phyloP scores from a whole-genome alignment of 2,797 vertebrate species.

The Denticeps clupeoides region DNA sequence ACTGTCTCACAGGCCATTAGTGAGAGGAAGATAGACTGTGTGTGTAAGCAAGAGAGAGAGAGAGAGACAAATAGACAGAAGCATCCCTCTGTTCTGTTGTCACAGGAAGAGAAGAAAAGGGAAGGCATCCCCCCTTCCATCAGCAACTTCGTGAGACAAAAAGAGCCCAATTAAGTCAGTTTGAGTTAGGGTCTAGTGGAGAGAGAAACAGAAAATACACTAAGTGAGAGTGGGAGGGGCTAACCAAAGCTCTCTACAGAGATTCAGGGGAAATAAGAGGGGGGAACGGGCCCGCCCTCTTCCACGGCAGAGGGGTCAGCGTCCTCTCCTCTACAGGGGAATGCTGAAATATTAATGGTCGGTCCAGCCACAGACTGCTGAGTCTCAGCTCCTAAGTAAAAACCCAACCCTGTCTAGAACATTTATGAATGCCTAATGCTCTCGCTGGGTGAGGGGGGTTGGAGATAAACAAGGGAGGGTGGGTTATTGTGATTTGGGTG shows the following conservation, averaged over 20 bases:
- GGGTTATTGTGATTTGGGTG: background rate
- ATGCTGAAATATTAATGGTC: conserved; percentile 69
- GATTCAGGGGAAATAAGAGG: conserved; percentile 22
- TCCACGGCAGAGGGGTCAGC: conserved; percentile 29
- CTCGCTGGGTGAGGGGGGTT: conserved; percentile 34
- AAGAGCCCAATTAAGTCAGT: conserved; percentile 61
- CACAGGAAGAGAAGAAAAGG: conserved; percentile 17
- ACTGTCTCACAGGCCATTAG: too few species aligned
- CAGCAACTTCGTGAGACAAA: conserved; percentile 50
- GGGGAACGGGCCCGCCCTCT: background rate
- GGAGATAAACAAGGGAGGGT: conserved; percentile 24
- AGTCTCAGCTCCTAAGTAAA: conserved; percentile 60
- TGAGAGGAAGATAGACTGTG: background rate
- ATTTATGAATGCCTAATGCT: conserved; percentile 66
- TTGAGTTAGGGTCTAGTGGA: conserved; percentile 48
- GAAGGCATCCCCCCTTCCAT: conserved; percentile 4
- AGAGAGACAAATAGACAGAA: conserved; percentile 8
- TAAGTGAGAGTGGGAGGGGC: conserved; percentile 23
- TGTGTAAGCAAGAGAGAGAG: conserved; percentile 4
- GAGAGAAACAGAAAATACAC: conserved; percentile 22
- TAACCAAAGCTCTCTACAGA: conserved; percentile 22
- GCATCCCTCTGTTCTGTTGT: background rate
- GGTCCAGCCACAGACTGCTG: conserved; percentile 57
- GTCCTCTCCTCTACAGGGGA: conserved; percentile 63
- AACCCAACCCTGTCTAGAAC: conserved; percentile 64